phyloP scores from a whole-genome alignment of 2,888 invertebrate genomes.

The Standfussiana lucernea region DNA sequence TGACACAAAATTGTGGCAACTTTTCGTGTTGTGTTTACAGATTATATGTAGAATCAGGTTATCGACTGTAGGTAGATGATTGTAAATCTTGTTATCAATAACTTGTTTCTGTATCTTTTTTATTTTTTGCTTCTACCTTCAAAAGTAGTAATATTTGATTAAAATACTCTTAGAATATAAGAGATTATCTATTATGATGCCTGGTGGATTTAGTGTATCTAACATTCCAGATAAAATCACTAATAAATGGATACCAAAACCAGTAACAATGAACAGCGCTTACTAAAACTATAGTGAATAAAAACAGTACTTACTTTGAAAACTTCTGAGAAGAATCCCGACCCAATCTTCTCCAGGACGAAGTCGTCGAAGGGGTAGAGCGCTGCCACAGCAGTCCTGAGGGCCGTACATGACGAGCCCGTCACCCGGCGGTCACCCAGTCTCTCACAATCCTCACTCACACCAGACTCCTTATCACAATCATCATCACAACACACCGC shows the following conservation, averaged over 20 bases:
- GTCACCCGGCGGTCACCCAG: conserved; percentile 87
- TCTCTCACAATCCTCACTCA: conserved; percentile 87
- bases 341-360: conserved; percentile 97
- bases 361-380: conserved; percentile 98
- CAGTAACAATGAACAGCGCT: background rate
- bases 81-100: background rate
- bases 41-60: conserved; percentile 30
- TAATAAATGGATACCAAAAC: background rate
- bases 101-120: conserved; percentile 6
- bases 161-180: background rate
- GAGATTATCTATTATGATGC: background rate
- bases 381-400: conserved; percentile 97
- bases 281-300: background rate
- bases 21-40: background rate
- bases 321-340: conserved; percentile 99
- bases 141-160: conserved; percentile 3
- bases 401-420: conserved; percentile 95
- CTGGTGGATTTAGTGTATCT: no score
- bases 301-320: conserved; percentile 95
- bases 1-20: background rate
- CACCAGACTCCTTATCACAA: conserved; percentile 89
- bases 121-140: background rate
- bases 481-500: conserved; percentile 87
- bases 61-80: background rate
- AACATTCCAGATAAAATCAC: background rate